Conservation (phyloP, 2,797 vertebrate species). For the Salarias fasciatus region DNA sequence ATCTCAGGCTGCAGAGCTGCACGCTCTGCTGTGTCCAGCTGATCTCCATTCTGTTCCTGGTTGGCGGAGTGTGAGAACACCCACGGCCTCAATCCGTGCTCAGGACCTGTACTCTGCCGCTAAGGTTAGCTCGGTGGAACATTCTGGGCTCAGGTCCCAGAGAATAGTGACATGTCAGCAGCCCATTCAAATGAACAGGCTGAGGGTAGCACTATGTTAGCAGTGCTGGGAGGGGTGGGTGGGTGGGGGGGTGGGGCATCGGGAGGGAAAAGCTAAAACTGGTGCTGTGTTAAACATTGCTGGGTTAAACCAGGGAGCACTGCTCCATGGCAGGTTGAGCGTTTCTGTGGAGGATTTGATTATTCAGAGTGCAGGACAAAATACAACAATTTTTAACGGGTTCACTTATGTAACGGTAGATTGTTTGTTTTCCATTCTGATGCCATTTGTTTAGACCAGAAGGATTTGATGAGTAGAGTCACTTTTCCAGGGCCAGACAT, state of each 20-base stretch:
- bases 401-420: too few species aligned
- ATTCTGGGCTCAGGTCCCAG: slow-evolving; percentile 85
- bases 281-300: slow-evolving; percentile 68
- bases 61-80: slow-evolving; percentile 43
- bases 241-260: slow-evolving; percentile 32
- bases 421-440: too few species aligned
- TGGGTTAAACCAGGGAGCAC: slow-evolving; percentile 45
- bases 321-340: slow-evolving; percentile 66
- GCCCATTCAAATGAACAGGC: slow-evolving; percentile 85
- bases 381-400: background rate
- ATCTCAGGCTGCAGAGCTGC: slow-evolving; percentile 3
- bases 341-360: slow-evolving; percentile 56
- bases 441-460: slow-evolving; percentile 1
- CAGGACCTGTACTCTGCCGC: slow-evolving; percentile 71
- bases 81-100: slow-evolving; percentile 46
- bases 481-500: too few species aligned
- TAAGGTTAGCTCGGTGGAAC: slow-evolving; percentile 82
- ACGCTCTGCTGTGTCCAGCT: slow-evolving; percentile 22
- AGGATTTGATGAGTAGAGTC: too few species aligned
- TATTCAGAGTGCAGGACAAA: slow-evolving; percentile 11
- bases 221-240: slow-evolving; percentile 51
- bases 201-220: slow-evolving; percentile 84
- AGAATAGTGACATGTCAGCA: slow-evolving; percentile 88
- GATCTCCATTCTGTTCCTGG: slow-evolving; percentile 43
- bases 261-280: slow-evolving; percentile 62